A percentile compares a stretch with the other conserved stretches of the same genome.
Conservation (phyloP, 2,888 invertebrate genomes). For the Heliothis peltigera region DNA sequence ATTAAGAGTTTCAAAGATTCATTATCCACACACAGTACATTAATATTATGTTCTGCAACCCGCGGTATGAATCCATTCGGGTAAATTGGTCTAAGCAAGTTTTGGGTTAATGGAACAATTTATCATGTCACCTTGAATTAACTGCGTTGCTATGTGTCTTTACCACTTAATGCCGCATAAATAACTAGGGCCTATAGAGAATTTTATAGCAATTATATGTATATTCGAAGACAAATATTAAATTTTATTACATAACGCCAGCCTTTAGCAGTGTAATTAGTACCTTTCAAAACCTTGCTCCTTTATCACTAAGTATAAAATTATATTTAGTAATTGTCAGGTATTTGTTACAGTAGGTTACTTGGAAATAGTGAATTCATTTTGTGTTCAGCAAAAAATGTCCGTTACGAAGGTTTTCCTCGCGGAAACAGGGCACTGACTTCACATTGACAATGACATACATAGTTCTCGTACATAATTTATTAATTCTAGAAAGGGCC, state of each 20-base stretch:
- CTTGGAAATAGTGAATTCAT: constrained; percentile 33
- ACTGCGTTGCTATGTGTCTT: constrained; percentile 21
- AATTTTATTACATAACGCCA: constrained; percentile 42
- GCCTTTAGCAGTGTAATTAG: constrained; percentile 42
- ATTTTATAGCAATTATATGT: constrained; percentile 39
- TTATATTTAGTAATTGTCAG: constrained; percentile 24
- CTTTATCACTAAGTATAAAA: constrained; percentile 34
- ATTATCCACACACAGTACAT: constrained; percentile 13
- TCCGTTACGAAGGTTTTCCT: constrained; percentile 75
- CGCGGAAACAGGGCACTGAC: constrained; percentile 66
- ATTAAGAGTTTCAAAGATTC: constrained; percentile 1
- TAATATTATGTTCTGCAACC: constrained; percentile 13
- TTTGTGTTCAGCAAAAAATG: constrained; percentile 65
- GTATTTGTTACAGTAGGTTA: constrained; percentile 42
- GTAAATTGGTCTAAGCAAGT: constrained; percentile 37
- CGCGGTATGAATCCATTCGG: constrained; percentile 22
- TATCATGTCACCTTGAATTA: constrained; percentile 54
- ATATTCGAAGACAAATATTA: constrained; percentile 48
- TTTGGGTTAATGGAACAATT: constrained; percentile 46
- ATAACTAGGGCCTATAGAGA: constrained; percentile 21
- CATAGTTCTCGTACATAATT: constrained; percentile 62
- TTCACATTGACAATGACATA: constrained; percentile 68
- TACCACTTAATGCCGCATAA: constrained; percentile 23
- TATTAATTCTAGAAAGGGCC: constrained; percentile 54
- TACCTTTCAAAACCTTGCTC: constrained; percentile 60